A percentile compares a stretch with the other conserved stretches of the same genome.
Evolutionary conservation across 2,888 invertebrate genomes (phyloP).

Genomic region (Dryobota labecula): DNA sequence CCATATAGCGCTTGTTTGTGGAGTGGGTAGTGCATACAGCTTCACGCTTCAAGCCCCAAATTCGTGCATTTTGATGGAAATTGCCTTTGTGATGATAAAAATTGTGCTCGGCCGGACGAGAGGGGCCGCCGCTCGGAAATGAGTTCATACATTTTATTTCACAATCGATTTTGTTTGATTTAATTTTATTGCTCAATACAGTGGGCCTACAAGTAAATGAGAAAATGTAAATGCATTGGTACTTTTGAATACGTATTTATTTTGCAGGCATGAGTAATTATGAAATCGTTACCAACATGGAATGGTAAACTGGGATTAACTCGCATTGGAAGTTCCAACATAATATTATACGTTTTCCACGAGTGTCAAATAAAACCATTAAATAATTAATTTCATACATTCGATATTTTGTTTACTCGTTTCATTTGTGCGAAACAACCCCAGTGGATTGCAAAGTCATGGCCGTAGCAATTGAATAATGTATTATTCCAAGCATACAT

Average conservation of each 20-base stretch:
- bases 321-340: conserved; percentile 9
- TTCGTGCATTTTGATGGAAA: conserved; percentile 85
- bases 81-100: conserved; percentile 85
- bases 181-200: conserved; percentile 80
- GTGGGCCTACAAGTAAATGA: conserved; percentile 66
- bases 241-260: conserved; percentile 48
- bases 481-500: conserved; percentile 11
- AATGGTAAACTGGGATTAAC: conserved; percentile 39
- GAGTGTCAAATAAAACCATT: conserved; percentile 6
- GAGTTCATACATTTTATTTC: conserved; percentile 84
- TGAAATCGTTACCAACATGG: conserved; percentile 42
- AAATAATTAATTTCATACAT: conserved; percentile 28
- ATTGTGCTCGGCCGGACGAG: conserved; percentile 77
- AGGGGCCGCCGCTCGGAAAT: conserved; percentile 80
- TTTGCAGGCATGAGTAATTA: conserved; percentile 53
- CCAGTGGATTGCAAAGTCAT: conserved; percentile 3
- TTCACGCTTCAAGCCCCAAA: conserved; percentile 76
- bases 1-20: conserved; percentile 60
- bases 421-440: conserved; percentile 2
- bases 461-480: conserved; percentile 32
- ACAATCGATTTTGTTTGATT: conserved; percentile 83
- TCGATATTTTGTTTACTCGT: conserved; percentile 29
- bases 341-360: conserved; percentile 8
- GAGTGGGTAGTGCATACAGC: conserved; percentile 64
- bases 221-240: conserved; percentile 63